These are phyloP conservation scores for Pseudolaguvia tuberculata DNA, from an alignment of 2,113 vertebrate species.

Conservation along the genomic window DNA sequence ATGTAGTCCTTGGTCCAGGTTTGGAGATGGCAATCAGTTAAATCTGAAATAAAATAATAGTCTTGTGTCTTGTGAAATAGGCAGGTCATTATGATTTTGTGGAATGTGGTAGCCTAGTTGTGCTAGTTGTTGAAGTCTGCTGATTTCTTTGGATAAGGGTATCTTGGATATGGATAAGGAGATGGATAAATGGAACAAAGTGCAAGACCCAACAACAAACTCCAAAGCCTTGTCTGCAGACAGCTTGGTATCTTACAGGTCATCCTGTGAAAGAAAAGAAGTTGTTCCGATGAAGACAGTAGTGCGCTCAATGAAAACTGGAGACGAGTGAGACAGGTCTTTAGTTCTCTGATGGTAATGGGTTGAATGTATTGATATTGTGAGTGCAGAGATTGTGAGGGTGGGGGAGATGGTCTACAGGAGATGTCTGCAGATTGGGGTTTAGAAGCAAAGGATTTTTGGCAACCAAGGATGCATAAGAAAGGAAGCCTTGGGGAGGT, in stretches of 20 bases:
- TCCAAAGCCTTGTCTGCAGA: background rate
- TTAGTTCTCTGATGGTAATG: constrained; percentile 6
- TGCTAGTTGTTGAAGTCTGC: no score
- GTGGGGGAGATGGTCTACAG: background rate
- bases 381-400: constrained; percentile 6
- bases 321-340: background rate
- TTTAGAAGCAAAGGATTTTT: background rate
- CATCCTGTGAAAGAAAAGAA: background rate
- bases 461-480: background rate
- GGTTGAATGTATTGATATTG: constrained; percentile 20
- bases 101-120: no score
- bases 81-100: no score
- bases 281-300: background rate
- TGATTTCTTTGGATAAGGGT: no score
- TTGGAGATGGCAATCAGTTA: background rate
- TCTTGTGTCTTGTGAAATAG: background rate
- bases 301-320: constrained; percentile 14
- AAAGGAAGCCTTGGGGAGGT: background rate
- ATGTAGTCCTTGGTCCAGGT: background rate
- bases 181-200: constrained; percentile 6
- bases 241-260: constrained; percentile 4
- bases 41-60: no score
- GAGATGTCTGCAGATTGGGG: background rate
- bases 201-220: background rate
- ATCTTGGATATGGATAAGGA: no score